These are phyloP conservation scores for Climacteris rufus DNA, from an alignment of 2,113 vertebrate genomes.

Conservation along the genomic window DNA sequence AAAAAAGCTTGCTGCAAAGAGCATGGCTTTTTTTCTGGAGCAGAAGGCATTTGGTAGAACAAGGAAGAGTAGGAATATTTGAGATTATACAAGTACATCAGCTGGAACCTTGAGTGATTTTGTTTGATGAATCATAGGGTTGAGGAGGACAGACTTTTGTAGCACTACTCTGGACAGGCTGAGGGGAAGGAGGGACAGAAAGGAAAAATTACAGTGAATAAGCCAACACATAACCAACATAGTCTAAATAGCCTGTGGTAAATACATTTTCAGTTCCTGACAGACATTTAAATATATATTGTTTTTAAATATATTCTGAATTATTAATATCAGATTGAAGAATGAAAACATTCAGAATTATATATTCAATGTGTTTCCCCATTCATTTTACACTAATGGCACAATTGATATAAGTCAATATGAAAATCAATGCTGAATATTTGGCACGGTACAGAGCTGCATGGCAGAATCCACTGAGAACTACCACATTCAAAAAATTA, in stretches of 20 bases:
- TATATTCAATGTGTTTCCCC: background rate
- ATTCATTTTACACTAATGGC: conserved; percentile 30
- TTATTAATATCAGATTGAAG: conserved; percentile 46
- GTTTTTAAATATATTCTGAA: conserved; percentile 28
- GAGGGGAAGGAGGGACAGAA: background rate
- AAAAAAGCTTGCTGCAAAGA: background rate
- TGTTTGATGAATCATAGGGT: background rate
- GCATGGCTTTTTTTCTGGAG: background rate
- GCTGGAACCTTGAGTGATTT: background rate
- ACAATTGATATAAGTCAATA: conserved; percentile 50
- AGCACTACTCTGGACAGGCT: background rate
- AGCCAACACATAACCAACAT: background rate
- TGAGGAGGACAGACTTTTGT: background rate
- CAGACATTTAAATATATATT: background rate
- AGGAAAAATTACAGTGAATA: background rate
- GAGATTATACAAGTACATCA: background rate
- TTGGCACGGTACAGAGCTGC: background rate
- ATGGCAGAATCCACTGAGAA: conserved; percentile 6
- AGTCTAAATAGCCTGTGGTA: background rate
- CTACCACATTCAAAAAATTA: conserved; percentile 31
- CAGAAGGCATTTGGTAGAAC: background rate
- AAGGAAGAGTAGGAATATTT: background rate
- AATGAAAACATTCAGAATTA: conserved; percentile 35
- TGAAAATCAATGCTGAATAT: conserved; percentile 42
- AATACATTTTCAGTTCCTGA: background rate